These are phyloP conservation scores for Berghia stephanieae DNA, from an alignment of 1,140 invertebrate genomes.

Conservation along the genomic window DNA sequence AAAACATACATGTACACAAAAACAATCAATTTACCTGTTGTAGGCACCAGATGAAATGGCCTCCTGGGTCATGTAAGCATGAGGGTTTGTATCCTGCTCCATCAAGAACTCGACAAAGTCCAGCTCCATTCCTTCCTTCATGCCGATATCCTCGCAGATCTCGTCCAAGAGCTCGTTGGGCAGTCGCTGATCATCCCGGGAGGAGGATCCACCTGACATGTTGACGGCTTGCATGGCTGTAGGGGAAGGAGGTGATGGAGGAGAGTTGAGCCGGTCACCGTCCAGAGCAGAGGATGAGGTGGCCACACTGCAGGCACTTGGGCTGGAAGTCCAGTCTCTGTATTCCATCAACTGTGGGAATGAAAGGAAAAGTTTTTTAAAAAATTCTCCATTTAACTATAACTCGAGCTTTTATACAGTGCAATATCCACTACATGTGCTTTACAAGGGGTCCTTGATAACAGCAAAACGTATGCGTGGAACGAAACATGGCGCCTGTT, in stretches of 20 bases:
- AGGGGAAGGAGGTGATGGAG: constrained; percentile 50
- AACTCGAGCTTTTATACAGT: too few species aligned
- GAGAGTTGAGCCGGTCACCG: constrained; percentile 49
- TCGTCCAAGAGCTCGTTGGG: constrained; percentile 66
- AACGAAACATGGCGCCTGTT: too few species aligned
- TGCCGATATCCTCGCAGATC: constrained; percentile 66
- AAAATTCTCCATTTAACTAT: too few species aligned
- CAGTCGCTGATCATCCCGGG: constrained; percentile 60
- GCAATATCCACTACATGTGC: too few species aligned
- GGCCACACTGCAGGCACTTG: constrained; percentile 52
- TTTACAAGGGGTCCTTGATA: too few species aligned
- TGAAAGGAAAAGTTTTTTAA: constrained; percentile 18
- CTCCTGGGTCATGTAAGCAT: constrained; percentile 59
- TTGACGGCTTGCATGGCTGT: constrained; percentile 32
- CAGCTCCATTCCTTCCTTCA: constrained; percentile 66
- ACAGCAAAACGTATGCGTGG: too few species aligned
- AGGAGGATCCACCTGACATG: constrained; percentile 32
- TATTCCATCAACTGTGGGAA: constrained; percentile 60
- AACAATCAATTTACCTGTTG: too few species aligned
- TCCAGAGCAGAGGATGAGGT: constrained; percentile 40
- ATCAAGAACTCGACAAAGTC: constrained; percentile 65
- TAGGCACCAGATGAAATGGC: constrained; percentile 38
- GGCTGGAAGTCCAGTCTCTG: constrained; percentile 57
- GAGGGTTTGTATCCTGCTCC: constrained; percentile 60
- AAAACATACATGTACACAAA: too few species aligned